Conservation (phyloP, 1,140 invertebrate species). For the Calephelis virginiensis region DNA sequence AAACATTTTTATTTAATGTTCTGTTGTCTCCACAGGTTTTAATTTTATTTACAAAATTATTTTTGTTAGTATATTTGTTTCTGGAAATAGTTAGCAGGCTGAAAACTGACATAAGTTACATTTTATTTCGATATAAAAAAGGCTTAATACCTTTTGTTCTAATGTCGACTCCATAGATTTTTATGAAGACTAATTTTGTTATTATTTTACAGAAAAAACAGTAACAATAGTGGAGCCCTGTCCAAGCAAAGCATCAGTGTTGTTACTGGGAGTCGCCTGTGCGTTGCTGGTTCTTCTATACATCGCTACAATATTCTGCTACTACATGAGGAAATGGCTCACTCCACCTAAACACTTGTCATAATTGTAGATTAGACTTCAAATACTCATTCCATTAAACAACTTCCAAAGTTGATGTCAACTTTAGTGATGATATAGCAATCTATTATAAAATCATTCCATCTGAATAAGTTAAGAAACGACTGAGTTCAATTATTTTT, state of each 20-base stretch:
- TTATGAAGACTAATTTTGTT: conserved; percentile 11
- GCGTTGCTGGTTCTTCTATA: conserved; percentile 94
- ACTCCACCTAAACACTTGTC: conserved; percentile 88
- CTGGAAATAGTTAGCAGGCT: too few relatives aligned
- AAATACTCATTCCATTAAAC: conserved; percentile 9
- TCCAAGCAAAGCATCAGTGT: conserved; percentile 92
- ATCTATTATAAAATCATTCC: conserved; percentile 6
- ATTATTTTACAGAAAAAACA: conserved; percentile 85
- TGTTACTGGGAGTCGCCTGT: conserved; percentile 93
- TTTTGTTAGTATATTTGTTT: too few relatives aligned
- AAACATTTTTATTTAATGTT: too few relatives aligned
- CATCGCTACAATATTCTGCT: conserved; percentile 92
- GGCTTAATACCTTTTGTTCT: too few relatives aligned
- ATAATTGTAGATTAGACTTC: not conserved
- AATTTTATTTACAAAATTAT: too few relatives aligned
- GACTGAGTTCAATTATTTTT: conserved; percentile 40
- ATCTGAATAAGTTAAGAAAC: conserved; percentile 35
- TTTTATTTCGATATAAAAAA: too few relatives aligned
- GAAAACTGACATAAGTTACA: too few relatives aligned
- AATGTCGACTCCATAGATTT: too few relatives aligned
- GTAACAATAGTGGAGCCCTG: conserved; percentile 92
- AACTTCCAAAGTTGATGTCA: conserved; percentile 3
- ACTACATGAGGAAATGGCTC: conserved; percentile 95
- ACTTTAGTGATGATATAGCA: not conserved
- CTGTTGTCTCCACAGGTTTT: too few relatives aligned